Evolutionary conservation across 1,140 invertebrate genomes (phyloP).

Genomic region (Drosophila bifasciata): DNA sequence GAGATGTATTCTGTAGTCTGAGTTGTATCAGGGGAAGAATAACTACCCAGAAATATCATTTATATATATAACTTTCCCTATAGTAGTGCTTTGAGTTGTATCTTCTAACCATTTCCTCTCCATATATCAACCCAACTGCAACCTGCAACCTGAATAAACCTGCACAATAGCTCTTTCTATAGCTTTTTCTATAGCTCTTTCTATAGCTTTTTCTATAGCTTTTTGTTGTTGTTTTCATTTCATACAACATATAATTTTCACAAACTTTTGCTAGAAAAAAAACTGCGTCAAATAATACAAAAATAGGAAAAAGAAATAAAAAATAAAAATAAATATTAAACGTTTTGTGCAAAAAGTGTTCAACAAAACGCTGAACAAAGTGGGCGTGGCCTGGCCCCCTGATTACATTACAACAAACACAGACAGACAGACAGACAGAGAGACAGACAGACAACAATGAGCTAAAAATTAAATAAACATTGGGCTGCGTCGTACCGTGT

Average conservation of each 20-base stretch:
- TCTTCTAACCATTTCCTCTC: no score
- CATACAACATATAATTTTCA: constrained; percentile 36
- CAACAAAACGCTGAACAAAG: constrained; percentile 59
- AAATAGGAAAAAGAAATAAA: constrained; percentile 24
- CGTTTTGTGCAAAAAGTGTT: constrained; percentile 66
- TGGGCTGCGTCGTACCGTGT: constrained; percentile 40
- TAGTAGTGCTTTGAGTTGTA: no score
- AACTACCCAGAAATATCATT: no score
- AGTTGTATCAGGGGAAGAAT: no score
- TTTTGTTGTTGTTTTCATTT: constrained; percentile 39
- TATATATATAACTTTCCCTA: no score
- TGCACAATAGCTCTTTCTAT: no score
- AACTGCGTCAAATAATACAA: constrained; percentile 31
- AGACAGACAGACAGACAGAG: constrained; percentile 3
- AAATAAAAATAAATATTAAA: no score
- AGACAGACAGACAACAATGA: constrained; percentile 38
- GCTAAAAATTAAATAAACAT: constrained; percentile 55
- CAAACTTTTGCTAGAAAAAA: constrained; percentile 31
- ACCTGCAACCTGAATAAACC: no score
- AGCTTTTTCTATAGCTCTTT: no score
- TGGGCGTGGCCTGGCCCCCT: constrained; percentile 45
- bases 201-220: no score
- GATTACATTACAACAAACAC: constrained; percentile 39
- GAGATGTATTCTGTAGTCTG: no score
- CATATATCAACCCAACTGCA: no score